Evolutionary conservation across 1,140 invertebrate species (phyloP).

Genomic region (Medauroidea extradentata): DNA sequence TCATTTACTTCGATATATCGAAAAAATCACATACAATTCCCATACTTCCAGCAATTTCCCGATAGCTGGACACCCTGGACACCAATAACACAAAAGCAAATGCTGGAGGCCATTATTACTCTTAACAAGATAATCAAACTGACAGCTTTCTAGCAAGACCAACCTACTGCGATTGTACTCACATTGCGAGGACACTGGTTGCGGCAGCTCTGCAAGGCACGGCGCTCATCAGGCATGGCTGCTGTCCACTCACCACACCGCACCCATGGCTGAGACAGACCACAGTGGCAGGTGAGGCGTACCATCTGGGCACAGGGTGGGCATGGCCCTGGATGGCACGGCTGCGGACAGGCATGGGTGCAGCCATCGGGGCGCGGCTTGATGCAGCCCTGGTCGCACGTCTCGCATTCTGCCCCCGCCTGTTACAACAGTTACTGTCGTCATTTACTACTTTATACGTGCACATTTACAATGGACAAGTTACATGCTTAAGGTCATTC

Average conservation of each 20-base stretch:
- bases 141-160: too few relatives aligned
- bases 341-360: conserved; percentile 65
- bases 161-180: conserved; percentile 41
- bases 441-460: too few relatives aligned
- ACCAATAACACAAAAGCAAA: too few relatives aligned
- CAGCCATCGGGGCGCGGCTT: conserved; percentile 70
- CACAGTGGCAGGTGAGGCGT: conserved; percentile 74
- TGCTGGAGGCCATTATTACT: too few relatives aligned
- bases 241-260: conserved; percentile 62
- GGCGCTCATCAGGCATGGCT: conserved; percentile 45
- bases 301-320: conserved; percentile 66
- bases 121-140: too few relatives aligned
- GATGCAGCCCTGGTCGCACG: conserved; percentile 66
- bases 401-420: conserved; percentile 56
- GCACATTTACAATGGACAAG: too few relatives aligned
- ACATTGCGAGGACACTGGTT: conserved; percentile 84
- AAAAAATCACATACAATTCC: too few relatives aligned
- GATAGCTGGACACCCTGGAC: too few relatives aligned
- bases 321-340: conserved; percentile 71
- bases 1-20: too few relatives aligned
- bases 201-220: conserved; percentile 62
- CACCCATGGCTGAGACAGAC: conserved; percentile 65
- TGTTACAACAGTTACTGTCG: too few relatives aligned
- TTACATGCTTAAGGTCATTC: too few relatives aligned
- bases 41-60: too few relatives aligned